Evolutionary conservation across 2,888 invertebrate genomes (phyloP).

Genomic region (Leptothorax acervorum): DNA sequence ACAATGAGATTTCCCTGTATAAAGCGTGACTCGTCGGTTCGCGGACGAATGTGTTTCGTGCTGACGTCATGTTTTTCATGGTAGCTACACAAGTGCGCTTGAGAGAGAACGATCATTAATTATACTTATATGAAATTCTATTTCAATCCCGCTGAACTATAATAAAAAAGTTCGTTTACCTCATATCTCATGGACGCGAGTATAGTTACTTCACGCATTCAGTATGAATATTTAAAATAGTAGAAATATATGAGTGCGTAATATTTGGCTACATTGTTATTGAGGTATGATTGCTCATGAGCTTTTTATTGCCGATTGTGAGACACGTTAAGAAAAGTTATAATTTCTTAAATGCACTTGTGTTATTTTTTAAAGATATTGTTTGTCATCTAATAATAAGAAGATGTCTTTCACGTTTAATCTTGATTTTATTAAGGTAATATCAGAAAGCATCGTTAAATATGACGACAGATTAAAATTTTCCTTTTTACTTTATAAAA

Average conservation of each 20-base stretch:
- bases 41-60: slow-evolving; percentile 27
- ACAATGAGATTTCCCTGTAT: slow-evolving; percentile 46
- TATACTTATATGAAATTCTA: slow-evolving; percentile 4
- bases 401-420: too few relatives aligned
- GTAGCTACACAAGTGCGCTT: slow-evolving; percentile 39
- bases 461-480: too few relatives aligned
- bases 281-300: neutral
- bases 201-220: neutral
- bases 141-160: too few relatives aligned
- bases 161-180: neutral
- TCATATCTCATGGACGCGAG: neutral
- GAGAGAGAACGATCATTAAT: slow-evolving; percentile 44
- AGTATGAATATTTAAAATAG: neutral
- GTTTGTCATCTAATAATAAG: too few relatives aligned
- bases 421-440: too few relatives aligned
- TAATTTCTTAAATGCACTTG: neutral
- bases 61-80: slow-evolving; percentile 50
- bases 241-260: neutral
- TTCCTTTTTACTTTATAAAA: too few relatives aligned
- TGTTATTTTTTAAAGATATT: too few relatives aligned
- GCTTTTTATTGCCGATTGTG: neutral
- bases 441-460: too few relatives aligned
- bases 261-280: neutral
- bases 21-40: slow-evolving; percentile 46
- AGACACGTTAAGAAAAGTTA: neutral